Percentiles rank a stretch among this genome's conserved stretches.
phyloP scores from a whole-genome alignment of 1,140 invertebrate species.

The Coboldia fuscipes region DNA sequence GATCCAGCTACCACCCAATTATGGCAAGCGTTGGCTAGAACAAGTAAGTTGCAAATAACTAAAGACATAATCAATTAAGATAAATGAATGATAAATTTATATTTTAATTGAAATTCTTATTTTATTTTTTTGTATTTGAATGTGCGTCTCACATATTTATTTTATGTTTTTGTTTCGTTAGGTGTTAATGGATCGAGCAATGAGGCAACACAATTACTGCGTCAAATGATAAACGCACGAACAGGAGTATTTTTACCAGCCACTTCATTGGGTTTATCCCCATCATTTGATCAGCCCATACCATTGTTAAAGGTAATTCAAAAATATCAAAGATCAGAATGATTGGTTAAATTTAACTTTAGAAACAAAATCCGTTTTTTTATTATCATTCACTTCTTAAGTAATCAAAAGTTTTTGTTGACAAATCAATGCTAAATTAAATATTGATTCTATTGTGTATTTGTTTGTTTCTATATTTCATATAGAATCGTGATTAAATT shows the following conservation, averaged over 20 bases:
- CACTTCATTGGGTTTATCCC: constrained; percentile 38
- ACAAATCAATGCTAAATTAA: too few relatives aligned
- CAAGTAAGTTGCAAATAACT: constrained; percentile 25
- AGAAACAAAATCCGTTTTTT: too few relatives aligned
- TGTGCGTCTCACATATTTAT: not conserved
- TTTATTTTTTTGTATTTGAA: not conserved
- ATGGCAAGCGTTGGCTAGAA: constrained; percentile 27
- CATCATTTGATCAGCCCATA: constrained; percentile 12
- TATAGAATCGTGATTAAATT: too few relatives aligned
- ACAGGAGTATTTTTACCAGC: too few relatives aligned
- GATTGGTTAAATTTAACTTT: too few relatives aligned
- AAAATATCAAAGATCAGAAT: too few relatives aligned
- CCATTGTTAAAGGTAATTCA: constrained; percentile 15
- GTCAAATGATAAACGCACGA: constrained; percentile 48
- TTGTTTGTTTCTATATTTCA: too few relatives aligned
- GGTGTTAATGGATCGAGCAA: constrained; percentile 23
- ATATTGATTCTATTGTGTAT: too few relatives aligned
- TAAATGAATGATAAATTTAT: not conserved
- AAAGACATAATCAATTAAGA: too few relatives aligned
- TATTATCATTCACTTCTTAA: too few relatives aligned
- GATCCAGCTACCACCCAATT: constrained; percentile 31
- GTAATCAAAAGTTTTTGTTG: too few relatives aligned
- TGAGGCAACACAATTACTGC: constrained; percentile 45
- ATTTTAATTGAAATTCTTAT: not conserved
- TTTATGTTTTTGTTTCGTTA: constrained; percentile 1